Evolutionary conservation across 2,113 vertebrate genomes (phyloP).

Genomic region (Cyrtonyx montezumae): DNA sequence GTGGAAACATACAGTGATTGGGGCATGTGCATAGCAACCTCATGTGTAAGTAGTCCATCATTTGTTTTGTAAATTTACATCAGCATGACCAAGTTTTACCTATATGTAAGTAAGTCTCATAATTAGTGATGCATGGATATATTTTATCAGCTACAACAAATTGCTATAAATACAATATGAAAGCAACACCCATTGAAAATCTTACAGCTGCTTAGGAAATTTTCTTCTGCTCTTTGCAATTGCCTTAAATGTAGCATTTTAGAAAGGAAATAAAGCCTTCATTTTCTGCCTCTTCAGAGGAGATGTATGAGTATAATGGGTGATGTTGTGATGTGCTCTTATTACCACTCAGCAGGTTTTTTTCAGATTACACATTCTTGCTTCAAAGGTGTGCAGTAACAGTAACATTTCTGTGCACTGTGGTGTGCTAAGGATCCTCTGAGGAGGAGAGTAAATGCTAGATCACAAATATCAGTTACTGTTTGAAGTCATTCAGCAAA

Average conservation of each 20-base stretch:
- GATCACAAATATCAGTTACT: background rate
- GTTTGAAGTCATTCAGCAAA: background rate
- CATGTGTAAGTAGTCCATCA: slow-evolving; percentile 85
- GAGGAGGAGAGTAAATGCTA: background rate
- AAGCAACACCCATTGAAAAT: background rate
- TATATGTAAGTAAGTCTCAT: background rate
- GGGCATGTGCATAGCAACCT: slow-evolving; percentile 97
- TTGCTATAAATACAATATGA: background rate
- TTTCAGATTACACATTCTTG: background rate
- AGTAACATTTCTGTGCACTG: background rate
- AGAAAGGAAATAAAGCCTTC: background rate
- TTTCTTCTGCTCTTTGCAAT: background rate
- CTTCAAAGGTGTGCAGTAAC: background rate
- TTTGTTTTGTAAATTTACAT: background rate
- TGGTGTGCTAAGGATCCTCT: background rate
- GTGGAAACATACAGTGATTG: slow-evolving; percentile 95
- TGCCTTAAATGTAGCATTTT: background rate
- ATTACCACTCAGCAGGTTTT: background rate
- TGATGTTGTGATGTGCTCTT: background rate
- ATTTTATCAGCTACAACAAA: background rate
- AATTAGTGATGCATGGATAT: background rate
- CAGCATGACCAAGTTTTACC: background rate
- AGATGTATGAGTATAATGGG: background rate
- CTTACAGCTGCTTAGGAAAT: background rate
- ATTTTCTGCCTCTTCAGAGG: background rate